Percentiles rank a stretch among this genome's conserved stretches.
These are phyloP conservation scores for Noctua janthina DNA, from an alignment of 2,888 invertebrate species.

Conservation along the genomic window DNA sequence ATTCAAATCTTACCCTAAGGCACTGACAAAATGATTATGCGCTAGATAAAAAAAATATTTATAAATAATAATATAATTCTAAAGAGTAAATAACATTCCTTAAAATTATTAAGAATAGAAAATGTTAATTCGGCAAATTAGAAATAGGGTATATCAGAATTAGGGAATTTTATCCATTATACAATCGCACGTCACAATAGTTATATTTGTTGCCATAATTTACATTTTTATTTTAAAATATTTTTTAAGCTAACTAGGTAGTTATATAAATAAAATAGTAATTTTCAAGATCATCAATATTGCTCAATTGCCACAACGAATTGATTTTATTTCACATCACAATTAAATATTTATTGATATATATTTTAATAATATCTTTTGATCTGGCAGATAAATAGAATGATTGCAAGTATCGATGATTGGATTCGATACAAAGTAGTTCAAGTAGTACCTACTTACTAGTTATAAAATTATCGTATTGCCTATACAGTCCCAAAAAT, in stretches of 20 bases:
- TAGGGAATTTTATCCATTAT: conserved; percentile 49
- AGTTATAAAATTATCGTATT: conserved; percentile 60
- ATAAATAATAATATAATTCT: conserved; percentile 83
- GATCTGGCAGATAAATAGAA: conserved; percentile 50
- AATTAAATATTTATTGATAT: conserved; percentile 47
- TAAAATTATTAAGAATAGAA: conserved; percentile 82
- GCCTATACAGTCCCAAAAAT: conserved; percentile 63
- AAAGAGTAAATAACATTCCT: conserved; percentile 88
- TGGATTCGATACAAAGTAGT: conserved; percentile 52
- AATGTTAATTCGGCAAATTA: conserved; percentile 80
- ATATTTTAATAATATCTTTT: conserved; percentile 51
- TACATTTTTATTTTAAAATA: conserved; percentile 42
- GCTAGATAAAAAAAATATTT: conserved; percentile 81
- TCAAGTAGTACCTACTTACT: conserved; percentile 47
- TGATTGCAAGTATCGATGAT: conserved; percentile 43
- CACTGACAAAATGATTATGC: conserved; percentile 88
- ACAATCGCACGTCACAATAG: conserved; percentile 52
- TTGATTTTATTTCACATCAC: conserved; percentile 54
- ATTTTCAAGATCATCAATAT: conserved; percentile 55
- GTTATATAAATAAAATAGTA: conserved; percentile 46
- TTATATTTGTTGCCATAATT: conserved; percentile 44
- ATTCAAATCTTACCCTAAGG: conserved; percentile 87
- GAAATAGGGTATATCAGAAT: conserved; percentile 65
- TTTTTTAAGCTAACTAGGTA: conserved; percentile 41
- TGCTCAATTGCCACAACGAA: conserved; percentile 54